phyloP scores from a whole-genome alignment of 2,888 invertebrate species.

The Spilosoma lubricipeda region DNA sequence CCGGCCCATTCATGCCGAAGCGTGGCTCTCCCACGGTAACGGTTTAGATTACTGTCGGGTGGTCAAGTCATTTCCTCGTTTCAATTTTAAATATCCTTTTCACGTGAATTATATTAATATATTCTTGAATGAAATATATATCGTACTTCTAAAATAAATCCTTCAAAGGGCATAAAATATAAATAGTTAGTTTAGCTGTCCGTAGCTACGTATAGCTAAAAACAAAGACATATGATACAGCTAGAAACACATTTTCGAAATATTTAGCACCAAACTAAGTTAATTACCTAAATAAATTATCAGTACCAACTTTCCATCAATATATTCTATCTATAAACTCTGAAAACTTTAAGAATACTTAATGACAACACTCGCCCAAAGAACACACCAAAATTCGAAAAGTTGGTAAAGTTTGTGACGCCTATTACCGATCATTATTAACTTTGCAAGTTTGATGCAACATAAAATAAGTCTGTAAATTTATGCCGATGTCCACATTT shows the following conservation, averaged over 20 bases:
- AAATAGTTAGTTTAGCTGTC: too few species aligned
- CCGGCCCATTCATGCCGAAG: too few species aligned
- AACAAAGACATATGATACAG: neutral
- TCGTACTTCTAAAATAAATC: too few species aligned
- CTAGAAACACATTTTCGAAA: neutral
- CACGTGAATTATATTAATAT: too few species aligned
- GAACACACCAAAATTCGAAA: slow-evolving; percentile 70
- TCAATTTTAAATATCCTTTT: too few species aligned
- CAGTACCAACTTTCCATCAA: neutral
- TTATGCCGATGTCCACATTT: slow-evolving; percentile 64
- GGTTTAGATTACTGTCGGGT: too few species aligned
- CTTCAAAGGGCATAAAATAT: neutral
- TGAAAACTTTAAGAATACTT: slow-evolving; percentile 28
- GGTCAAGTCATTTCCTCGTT: too few species aligned
- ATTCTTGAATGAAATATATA: neutral
- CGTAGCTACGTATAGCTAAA: neutral
- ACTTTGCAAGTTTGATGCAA: slow-evolving; percentile 32
- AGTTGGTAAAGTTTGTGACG: slow-evolving; percentile 64
- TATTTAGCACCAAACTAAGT: neutral
- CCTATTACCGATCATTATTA: slow-evolving; percentile 64
- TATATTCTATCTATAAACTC: neutral
- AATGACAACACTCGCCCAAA: slow-evolving; percentile 71
- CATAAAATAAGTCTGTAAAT: slow-evolving; percentile 70
- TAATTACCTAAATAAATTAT: neutral
- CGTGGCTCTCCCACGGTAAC: too few species aligned